Evolutionary conservation across 2,797 vertebrate genomes (phyloP).

Genomic region (Numenius phaeopus): DNA sequence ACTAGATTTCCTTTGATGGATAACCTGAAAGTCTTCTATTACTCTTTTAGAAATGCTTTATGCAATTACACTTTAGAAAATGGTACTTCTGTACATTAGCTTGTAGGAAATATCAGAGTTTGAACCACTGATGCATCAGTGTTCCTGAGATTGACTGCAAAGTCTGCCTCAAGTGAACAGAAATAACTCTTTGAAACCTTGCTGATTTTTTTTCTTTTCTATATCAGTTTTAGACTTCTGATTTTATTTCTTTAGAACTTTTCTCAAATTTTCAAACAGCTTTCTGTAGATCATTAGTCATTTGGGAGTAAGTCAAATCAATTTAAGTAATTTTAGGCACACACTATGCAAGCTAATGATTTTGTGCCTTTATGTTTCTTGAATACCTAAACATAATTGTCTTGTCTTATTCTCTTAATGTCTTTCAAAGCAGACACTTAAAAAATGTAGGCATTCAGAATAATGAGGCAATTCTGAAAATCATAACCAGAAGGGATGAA

Average conservation of each 20-base stretch:
- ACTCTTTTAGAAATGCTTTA: conserved; percentile 69
- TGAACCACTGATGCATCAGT: conserved; percentile 44
- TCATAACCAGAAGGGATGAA: not conserved
- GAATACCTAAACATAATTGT: not conserved
- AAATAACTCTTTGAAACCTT: conserved; percentile 64
- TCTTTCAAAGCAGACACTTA: not conserved
- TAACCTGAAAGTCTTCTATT: conserved; percentile 69
- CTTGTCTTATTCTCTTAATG: not conserved
- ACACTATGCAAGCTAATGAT: not conserved
- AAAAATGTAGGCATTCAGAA: not conserved
- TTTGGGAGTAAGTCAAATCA: not conserved
- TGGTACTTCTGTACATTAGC: conserved; percentile 62
- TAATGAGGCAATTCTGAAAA: not conserved
- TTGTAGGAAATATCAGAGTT: conserved; percentile 61
- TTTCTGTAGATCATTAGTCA: not conserved
- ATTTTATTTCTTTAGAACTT: conserved; percentile 37
- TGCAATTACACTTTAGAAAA: conserved; percentile 75
- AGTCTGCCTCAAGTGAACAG: conserved; percentile 30
- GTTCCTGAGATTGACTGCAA: conserved; percentile 63
- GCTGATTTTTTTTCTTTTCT: not conserved
- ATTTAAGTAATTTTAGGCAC: not conserved
- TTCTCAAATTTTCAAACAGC: not conserved
- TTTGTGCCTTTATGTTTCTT: not conserved
- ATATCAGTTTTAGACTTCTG: not conserved
- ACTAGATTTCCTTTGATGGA: conserved; percentile 65